Evolutionary conservation across 2,888 invertebrate species (phyloP).

Genomic region (Hyposoter dolosus): DNA sequence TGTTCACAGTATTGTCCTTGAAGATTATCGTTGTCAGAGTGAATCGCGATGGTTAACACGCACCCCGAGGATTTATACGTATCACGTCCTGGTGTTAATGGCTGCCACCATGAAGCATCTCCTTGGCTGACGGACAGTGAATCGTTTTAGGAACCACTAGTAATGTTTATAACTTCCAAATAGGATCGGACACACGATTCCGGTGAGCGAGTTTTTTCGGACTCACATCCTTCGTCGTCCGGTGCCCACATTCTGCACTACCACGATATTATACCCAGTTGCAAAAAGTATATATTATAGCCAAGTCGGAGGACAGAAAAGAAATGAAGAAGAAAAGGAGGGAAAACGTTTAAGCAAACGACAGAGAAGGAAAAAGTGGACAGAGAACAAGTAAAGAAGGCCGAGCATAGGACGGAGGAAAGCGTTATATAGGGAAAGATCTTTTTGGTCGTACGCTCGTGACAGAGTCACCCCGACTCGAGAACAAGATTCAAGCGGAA

Average conservation of each 20-base stretch:
- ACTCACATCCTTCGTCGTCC: conserved; percentile 24
- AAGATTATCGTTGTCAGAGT: not conserved
- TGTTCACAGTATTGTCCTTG: not conserved
- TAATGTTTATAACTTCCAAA: conserved; percentile 82
- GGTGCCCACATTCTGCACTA: conserved; percentile 67
- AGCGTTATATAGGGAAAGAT: conserved; percentile 67
- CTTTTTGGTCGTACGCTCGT: conserved; percentile 78
- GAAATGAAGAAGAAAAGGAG: conserved; percentile 27
- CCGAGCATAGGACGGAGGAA: conserved; percentile 41
- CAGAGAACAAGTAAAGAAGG: conserved; percentile 49
- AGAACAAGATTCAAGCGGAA: conserved; percentile 84
- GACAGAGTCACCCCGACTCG: conserved; percentile 74
- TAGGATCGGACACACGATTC: conserved; percentile 78
- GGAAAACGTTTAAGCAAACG: conserved; percentile 20
- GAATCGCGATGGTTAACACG: not conserved
- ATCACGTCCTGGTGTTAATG: conserved; percentile 71
- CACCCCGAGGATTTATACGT: not conserved
- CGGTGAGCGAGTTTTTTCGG: conserved; percentile 62
- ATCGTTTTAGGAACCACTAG: conserved; percentile 78
- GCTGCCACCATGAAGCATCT: conserved; percentile 71
- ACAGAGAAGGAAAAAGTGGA: conserved; percentile 20
- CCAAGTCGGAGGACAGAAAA: not conserved
- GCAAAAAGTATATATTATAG: conserved; percentile 76
- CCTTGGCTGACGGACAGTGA: conserved; percentile 63
- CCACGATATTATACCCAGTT: conserved; percentile 73